A percentile compares a stretch with the other conserved stretches of the same genome.
phyloP scores from a whole-genome alignment of 2,888 invertebrate genomes.

The Allolobophora icterica region DNA sequence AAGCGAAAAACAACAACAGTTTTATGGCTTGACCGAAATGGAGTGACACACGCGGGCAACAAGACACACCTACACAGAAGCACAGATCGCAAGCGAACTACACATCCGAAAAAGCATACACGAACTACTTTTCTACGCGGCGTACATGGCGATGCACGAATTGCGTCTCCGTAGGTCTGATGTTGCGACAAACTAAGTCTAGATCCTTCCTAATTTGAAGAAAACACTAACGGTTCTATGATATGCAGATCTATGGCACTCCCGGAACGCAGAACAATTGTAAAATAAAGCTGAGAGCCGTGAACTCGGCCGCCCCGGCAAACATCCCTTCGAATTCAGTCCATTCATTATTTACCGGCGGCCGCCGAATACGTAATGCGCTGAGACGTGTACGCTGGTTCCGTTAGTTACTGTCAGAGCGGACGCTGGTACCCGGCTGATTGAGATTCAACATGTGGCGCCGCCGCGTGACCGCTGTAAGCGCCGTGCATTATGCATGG shows the following conservation, averaged over 20 bases:
- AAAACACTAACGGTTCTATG: constrained; percentile 11
- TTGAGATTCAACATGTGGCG: constrained; percentile 12
- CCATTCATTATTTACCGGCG: neutral
- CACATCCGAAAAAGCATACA: neutral
- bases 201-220: constrained; percentile 6
- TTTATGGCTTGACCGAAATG: neutral
- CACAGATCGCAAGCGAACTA: neutral
- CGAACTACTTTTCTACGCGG: neutral
- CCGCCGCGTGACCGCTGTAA: constrained; percentile 3
- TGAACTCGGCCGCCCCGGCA: neutral
- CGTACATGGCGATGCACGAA: neutral
- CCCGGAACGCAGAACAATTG: neutral
- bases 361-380: neutral
- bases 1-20: neutral
- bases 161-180: neutral
- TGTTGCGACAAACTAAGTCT: neutral
- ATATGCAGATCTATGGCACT: neutral
- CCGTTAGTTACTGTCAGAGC: neutral
- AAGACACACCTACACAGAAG: neutral
- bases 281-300: constrained; percentile 17
- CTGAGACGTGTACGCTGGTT: neutral
- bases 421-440: constrained; percentile 11
- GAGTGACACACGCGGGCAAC: neutral
- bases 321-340: neutral
- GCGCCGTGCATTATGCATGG: neutral